Evolutionary conservation across 1,140 invertebrate species (phyloP).

Genomic region (Aphelenchoides besseyi): DNA sequence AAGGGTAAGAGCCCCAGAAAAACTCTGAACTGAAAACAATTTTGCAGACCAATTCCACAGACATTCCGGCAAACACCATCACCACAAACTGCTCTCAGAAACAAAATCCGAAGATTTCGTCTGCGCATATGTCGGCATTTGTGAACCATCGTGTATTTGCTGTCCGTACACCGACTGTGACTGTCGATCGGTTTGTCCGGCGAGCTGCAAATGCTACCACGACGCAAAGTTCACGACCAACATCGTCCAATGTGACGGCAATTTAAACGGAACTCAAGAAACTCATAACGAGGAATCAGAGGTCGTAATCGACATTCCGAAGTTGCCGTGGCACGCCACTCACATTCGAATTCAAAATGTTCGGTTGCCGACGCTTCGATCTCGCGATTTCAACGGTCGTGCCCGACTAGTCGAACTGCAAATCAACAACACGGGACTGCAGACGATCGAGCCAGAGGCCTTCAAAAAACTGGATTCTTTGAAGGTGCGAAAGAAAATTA

Average conservation of each 20-base stretch:
- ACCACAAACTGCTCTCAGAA: neutral
- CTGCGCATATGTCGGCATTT: constrained; percentile 40
- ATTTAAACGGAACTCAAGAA: too few relatives aligned
- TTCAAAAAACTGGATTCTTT: constrained; percentile 51
- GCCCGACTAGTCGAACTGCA: constrained; percentile 43
- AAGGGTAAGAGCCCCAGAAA: too few relatives aligned
- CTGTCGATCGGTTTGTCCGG: constrained; percentile 55
- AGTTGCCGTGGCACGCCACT: constrained; percentile 56
- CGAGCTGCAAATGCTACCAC: constrained; percentile 50
- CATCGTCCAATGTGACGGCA: constrained; percentile 39
- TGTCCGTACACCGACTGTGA: constrained; percentile 56
- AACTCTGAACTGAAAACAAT: too few relatives aligned
- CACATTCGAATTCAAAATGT: constrained; percentile 46
- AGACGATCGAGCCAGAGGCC: constrained; percentile 44
- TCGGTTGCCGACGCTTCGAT: constrained; percentile 39
- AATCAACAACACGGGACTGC: constrained; percentile 45
- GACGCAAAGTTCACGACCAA: constrained; percentile 44
- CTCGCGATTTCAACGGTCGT: constrained; percentile 47
- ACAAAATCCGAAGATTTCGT: constrained; percentile 35
- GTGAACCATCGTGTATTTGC: constrained; percentile 54
- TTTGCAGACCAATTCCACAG: too few relatives aligned
- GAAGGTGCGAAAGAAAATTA: constrained; percentile 9
- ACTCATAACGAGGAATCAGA: neutral
- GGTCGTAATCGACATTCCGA: constrained; percentile 3
- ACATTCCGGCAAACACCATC: neutral